phyloP scores from a whole-genome alignment of 2,797 vertebrate genomes.

The Taeniopygia guttata region DNA sequence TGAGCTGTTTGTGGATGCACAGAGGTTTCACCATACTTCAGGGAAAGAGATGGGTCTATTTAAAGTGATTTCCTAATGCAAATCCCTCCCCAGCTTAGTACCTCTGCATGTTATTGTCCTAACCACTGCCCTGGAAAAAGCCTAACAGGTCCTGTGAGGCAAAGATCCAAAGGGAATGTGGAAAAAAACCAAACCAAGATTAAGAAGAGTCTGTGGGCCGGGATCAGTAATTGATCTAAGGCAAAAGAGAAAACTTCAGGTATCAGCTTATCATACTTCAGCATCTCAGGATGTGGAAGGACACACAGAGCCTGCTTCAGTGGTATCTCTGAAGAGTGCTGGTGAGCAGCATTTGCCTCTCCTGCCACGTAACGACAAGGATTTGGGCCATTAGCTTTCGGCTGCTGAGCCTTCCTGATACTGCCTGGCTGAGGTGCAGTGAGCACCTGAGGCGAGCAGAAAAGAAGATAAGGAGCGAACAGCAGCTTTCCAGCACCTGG shows the following conservation, averaged over 20 bases:
- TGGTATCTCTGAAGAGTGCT: not conserved
- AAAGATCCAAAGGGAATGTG: not conserved
- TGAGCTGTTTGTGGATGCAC: not conserved
- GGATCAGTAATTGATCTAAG: not conserved
- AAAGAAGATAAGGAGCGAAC: not conserved
- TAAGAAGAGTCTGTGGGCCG: not conserved
- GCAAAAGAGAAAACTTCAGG: not conserved
- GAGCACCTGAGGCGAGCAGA: not conserved
- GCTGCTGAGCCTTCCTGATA: not conserved
- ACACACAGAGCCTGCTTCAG: not conserved
- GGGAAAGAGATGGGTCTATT: not conserved
- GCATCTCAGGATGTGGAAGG: not conserved
- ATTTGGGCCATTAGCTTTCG: slow-evolving; percentile 6
- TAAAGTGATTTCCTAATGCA: not conserved
- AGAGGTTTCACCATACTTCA: not conserved
- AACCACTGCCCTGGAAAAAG: not conserved
- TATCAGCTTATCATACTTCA: not conserved
- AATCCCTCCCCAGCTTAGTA: not conserved
- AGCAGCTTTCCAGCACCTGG: not conserved
- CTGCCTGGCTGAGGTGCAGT: not conserved
- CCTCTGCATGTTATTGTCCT: not conserved
- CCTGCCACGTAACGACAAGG: not conserved
- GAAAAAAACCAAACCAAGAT: not conserved
- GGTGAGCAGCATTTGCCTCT: not conserved
- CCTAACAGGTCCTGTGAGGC: not conserved